Evolutionary conservation across 2,797 vertebrate genomes (phyloP).

Genomic region (Benthosema pterotum): DNA sequence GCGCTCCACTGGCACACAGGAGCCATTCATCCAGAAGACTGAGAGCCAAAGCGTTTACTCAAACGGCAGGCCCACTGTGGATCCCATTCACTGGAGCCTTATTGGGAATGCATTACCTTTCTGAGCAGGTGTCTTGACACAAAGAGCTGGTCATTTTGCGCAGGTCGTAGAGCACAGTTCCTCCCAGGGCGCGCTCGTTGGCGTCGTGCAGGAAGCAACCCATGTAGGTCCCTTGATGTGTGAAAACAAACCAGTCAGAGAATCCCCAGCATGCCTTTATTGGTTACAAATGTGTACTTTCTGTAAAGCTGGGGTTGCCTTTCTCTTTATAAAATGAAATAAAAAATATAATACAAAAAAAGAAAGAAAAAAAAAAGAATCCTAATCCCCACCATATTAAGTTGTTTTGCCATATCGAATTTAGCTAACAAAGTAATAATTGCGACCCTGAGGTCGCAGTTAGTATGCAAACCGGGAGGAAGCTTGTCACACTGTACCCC

Average conservation of each 20-base stretch:
- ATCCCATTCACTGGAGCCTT: slow-evolving; percentile 38
- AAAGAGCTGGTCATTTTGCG: slow-evolving; percentile 94
- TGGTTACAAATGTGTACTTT: no score
- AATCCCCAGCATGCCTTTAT: no score
- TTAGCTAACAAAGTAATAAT: no score
- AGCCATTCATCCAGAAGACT: slow-evolving; percentile 67
- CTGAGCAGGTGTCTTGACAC: slow-evolving; percentile 94
- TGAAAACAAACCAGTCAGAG: slow-evolving; percentile 9
- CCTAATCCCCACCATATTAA: no score
- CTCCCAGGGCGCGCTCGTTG: slow-evolving; percentile 87
- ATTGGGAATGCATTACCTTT: slow-evolving; percentile 83
- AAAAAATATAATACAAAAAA: no score
- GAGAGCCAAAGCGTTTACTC: slow-evolving; percentile 61
- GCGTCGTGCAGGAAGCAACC: slow-evolving; percentile 90
- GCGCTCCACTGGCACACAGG: slow-evolving; percentile 71
- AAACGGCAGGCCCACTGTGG: slow-evolving; percentile 69
- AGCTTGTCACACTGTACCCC: no score
- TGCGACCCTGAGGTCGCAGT: no score
- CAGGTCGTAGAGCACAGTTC: slow-evolving; percentile 92
- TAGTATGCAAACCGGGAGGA: no score
- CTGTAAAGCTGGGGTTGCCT: no score
- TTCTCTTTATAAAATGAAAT: no score
- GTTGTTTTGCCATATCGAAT: no score
- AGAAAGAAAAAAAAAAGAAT: no score
- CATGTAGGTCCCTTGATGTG: slow-evolving; percentile 85